phyloP scores from a whole-genome alignment of 2,113 vertebrate genomes.

The Gallinago paraguaiae region DNA sequence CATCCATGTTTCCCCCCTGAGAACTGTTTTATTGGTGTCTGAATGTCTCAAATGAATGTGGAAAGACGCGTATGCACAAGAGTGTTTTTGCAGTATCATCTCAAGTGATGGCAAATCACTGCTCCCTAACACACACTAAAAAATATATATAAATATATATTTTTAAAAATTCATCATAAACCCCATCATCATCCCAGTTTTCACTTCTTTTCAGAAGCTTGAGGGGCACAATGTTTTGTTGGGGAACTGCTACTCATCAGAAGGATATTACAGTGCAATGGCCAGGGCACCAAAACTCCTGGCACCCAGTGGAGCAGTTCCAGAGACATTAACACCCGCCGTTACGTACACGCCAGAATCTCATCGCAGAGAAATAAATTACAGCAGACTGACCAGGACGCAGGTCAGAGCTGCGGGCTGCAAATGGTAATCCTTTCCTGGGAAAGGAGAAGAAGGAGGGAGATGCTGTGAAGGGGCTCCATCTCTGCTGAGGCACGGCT shows the following conservation, averaged over 20 bases:
- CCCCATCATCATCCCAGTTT: neutral
- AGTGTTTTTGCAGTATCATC: neutral
- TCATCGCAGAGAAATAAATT: neutral
- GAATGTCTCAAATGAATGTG: neutral
- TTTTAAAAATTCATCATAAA: neutral
- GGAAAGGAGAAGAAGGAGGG: neutral
- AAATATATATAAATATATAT: too few relatives aligned
- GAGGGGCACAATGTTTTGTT: neutral
- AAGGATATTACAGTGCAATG: neutral
- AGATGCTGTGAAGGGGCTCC: neutral
- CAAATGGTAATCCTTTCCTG: neutral
- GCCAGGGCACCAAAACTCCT: neutral
- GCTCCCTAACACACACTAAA: neutral
- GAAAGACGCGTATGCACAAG: neutral
- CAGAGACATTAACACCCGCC: neutral
- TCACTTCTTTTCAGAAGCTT: neutral
- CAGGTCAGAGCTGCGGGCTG: neutral
- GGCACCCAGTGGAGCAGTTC: accelerated
- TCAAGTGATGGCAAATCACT: neutral
- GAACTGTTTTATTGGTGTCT: neutral
- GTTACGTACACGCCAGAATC: neutral
- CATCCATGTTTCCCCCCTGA: neutral
- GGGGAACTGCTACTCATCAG: neutral
- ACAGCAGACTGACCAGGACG: neutral
- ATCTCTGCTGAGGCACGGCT: accelerated